Base-by-base conservation (phyloP, 2,797 vertebrate species). In the Mormyrus hasselquistii region DNA sequence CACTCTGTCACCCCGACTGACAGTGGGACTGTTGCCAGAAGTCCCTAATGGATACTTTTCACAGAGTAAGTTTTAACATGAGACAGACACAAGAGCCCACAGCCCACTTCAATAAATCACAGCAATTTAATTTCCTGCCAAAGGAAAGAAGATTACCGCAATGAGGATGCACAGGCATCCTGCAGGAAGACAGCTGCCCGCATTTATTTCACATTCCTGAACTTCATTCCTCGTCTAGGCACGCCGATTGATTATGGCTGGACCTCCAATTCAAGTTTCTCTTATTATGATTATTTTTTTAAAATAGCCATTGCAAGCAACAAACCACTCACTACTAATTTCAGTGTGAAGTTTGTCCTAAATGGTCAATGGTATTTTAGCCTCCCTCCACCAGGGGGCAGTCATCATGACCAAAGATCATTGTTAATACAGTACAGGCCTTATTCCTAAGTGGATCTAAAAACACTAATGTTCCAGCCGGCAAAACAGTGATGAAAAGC, bases 91-190 rank as follows among this genome's bases (percentile, higher is more conserved):
- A 87, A 38, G 50, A 79, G 85, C 59, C 76, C 82, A 88, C 88
- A 88, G 84, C 19, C 69, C 85, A 89, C 65, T 89, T 90, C 89
- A 79, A 88, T 86, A 90, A 92, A 90, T 89, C 89, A 90, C 73
- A 59, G 52, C 83, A 86, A 87, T 92, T 92, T 89, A 83, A 92
- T 92, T 92, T 91, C 92, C 91, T 87, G 90, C 87, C 86, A 59
- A 85, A 57, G 83, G 88, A 88, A 89, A 90, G 87, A 89, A 87
- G 90, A 89, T 91, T 89, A 90, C 87, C 22, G 82, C 29, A n/a
- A 87, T 19, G 12, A 38, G 29, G 25, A 49, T n/a, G 14, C 76
- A 62, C 14, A 49, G 57, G 62, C 89, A 89, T 82, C 44, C 88
- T 83, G n/a, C 86, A 89, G 89, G 90, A 85, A 88, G 89, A 88